Base-by-base conservation (phyloP, 2,113 vertebrate species). In the Crotalus helleri region DNA sequence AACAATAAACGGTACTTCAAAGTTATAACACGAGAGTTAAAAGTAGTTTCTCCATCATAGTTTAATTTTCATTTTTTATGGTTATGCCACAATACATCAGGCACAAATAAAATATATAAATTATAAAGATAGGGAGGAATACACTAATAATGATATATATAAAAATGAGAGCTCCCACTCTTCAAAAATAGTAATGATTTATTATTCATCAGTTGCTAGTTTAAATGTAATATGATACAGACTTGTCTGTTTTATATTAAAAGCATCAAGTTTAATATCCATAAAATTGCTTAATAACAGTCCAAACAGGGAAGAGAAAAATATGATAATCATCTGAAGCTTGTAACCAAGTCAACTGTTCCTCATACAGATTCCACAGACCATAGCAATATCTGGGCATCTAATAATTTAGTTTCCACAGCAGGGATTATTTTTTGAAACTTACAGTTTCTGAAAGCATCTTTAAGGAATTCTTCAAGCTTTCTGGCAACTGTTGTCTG, bases 401-500 rank as follows among this genome's bases (percentile, higher is more conserved):
- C 94, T 55, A 39, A 81, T 93, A 93, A 94, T 96, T 94, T 91
- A 49, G 93, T 96, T 97, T 61, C 89, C 91, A 95, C 53, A 93
- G 93, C 93, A 95, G 85, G 39, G 44, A 96, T 91, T 90, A 97
- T 97, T 95, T 51, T 90, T 44, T 94, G 91, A 96, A 95, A 97
- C 98, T 98, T 98, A 99, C 99, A 97, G 99, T 99, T 97, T 99
- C 99, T 94, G 98, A 98, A 96, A 99, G 99, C 97, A 98, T 98
- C 98, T 99, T 99, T 97, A 99, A 99, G 91, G 98, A 98, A 92
- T 98, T 98, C 97, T 97, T 98, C 96, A 99, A 97, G 96, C 98
- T 98, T 92, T 98, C 97, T 93, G 98, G 96, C 94, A 98, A 99
- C 96, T 93, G 98, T 93, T 98, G 98, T 95, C 98, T 99, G 95